These are phyloP conservation scores for Rhinolophus ferrumequinum DNA, from an alignment of 2,113 vertebrate species.

Conservation along the genomic window DNA sequence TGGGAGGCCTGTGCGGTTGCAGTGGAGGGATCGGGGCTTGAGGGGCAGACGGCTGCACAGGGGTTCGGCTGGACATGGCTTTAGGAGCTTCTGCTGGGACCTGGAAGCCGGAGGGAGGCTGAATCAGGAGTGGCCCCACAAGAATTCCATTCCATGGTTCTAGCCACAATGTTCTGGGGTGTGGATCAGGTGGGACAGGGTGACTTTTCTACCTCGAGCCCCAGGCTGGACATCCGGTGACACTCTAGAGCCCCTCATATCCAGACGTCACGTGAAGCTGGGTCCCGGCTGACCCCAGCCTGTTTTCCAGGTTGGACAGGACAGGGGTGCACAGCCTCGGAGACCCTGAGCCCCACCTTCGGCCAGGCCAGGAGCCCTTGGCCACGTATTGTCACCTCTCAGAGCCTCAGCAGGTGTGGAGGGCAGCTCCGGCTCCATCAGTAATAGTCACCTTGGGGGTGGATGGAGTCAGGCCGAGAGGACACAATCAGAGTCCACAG, in stretches of 20 bases:
- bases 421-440: background rate
- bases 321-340: accelerated
- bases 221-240: background rate
- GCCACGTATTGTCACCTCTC: background rate
- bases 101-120: background rate
- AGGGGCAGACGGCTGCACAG: background rate
- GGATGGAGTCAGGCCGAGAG: accelerated
- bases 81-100: background rate
- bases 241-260: background rate
- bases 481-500: background rate
- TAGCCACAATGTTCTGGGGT: accelerated
- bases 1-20: background rate
- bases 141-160: background rate
- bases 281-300: background rate
- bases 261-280: accelerated
- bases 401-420: background rate
- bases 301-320: background rate
- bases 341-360: background rate
- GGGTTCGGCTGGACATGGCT: background rate
- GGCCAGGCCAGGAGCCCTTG: background rate
- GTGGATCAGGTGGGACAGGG: accelerated
- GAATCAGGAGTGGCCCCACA: background rate
- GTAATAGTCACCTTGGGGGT: background rate
- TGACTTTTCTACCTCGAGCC: background rate
- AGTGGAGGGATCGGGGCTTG: background rate